Base-by-base conservation (phyloP, 2,797 vertebrate species). In the Parambassis ranga region DNA sequence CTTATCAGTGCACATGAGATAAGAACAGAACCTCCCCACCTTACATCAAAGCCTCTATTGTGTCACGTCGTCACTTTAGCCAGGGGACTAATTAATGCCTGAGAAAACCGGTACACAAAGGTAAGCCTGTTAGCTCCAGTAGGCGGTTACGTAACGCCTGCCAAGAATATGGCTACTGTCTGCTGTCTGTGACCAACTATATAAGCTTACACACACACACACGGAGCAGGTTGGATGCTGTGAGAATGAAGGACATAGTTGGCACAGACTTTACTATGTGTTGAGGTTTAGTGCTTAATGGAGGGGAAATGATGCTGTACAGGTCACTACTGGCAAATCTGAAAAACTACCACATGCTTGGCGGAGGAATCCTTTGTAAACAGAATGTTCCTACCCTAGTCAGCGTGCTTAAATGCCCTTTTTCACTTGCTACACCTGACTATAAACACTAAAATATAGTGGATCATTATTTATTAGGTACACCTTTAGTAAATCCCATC, bases 111-210 rank as follows among this genome's bases (percentile, higher is more conserved):
- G 51, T 65, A 66, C 66, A 87, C 79, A 87, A 80, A 83, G 72
- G 59, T 87, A 79, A 85, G 79, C 71, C 78, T 83, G 82, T 91
- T 81, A 75, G 79, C 62, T 42, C 55, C 51, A 53, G 65, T 36
- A 50, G 70, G 50, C 18, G 18, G 79, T 89, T 81, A 71, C 23
- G 9, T 66, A 87, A 81, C 33, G 30, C 65, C 37, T 63, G 51
- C 77, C 71, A 76, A 79, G 51, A 85, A 85, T 70, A 81, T 71
- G 63, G 32, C 62, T 19, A 23, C 58, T 46, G 65, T 70, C 71
- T 78, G 42, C 48, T 78, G 65, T 70, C 48, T 49, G 41, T 64
- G 30, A 56, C 37, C 23, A 39, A 11, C 6, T 7, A 10, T 22
- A 6, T 46, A 1, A 9, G 6, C 39, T 31, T 37, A 52, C 28